Conservation (phyloP, 2,888 invertebrate genomes). For the Megaustenia siamemsis region DNA sequence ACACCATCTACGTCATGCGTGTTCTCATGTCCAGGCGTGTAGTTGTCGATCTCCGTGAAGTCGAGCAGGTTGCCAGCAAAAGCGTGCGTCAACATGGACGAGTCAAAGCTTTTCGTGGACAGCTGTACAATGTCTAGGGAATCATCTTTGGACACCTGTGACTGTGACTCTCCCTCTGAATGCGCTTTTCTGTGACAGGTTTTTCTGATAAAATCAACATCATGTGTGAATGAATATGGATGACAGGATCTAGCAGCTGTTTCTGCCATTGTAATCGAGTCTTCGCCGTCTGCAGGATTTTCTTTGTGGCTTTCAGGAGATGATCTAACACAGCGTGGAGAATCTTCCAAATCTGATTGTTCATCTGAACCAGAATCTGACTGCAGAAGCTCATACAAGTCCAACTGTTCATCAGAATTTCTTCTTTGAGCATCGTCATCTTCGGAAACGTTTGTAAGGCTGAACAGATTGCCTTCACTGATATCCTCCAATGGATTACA, state of each 20-base stretch:
- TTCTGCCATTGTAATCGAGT: not conserved
- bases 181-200: not conserved
- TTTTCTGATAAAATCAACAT: not conserved
- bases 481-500: too few species aligned
- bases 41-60: not conserved
- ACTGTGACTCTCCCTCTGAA: conserved; percentile 2
- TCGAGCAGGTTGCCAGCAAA: too few species aligned
- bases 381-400: not conserved
- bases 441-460: not conserved
- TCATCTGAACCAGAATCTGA: not conserved
- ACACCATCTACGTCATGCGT: too few species aligned
- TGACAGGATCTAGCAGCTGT: not conserved
- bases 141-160: not conserved
- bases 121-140: not conserved
- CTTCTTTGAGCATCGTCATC: not conserved
- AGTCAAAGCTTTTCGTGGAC: conserved; percentile 20
- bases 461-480: not conserved
- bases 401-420: not conserved
- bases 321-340: too few species aligned
- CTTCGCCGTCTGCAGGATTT: not conserved
- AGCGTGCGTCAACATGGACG: not conserved
- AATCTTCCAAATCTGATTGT: not conserved
- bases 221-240: not conserved
- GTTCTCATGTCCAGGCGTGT: not conserved
- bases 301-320: too few species aligned